A percentile compares a stretch with the other conserved stretches of the same genome.
Evolutionary conservation across 2,888 invertebrate genomes (phyloP).

Genomic region (Helobdella robusta): DNA sequence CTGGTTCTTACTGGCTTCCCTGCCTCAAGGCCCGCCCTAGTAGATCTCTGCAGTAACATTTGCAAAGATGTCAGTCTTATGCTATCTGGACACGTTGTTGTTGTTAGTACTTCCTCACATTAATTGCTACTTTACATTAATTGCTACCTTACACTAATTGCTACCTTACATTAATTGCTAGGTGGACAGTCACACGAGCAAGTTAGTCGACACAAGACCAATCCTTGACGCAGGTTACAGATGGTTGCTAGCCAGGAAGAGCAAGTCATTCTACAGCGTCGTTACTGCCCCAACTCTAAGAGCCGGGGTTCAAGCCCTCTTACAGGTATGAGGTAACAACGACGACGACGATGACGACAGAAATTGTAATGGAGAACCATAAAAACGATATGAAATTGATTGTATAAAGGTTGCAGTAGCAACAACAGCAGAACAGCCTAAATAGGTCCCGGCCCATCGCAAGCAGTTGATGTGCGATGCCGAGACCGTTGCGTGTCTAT

Average conservation of each 20-base stretch:
- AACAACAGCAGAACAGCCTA: too few species aligned
- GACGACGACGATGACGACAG: too few species aligned
- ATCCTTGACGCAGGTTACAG: conserved; percentile 50
- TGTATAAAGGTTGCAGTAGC: too few species aligned
- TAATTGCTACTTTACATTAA: too few species aligned
- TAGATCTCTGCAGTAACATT: conserved; percentile 80
- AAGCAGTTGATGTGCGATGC: too few species aligned
- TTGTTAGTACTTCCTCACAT: conserved; percentile 57
- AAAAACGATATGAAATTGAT: too few species aligned
- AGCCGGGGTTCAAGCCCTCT: conserved; percentile 66
- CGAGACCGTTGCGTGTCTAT: too few species aligned
- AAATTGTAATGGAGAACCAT: too few species aligned
- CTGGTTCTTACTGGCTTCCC: conserved; percentile 77
- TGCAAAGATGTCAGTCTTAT: conserved; percentile 81
- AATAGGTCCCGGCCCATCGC: too few species aligned
- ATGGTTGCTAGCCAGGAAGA: conserved; percentile 71
- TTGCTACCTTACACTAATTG: too few species aligned
- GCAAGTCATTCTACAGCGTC: conserved; percentile 78
- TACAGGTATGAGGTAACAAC: conserved; percentile 58
- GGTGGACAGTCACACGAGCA: conserved; percentile 38
- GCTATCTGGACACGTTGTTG: conserved; percentile 75
- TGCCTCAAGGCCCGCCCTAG: conserved; percentile 70
- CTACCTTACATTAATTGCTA: too few species aligned
- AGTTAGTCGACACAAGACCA: conserved; percentile 35
- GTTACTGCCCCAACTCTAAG: conserved; percentile 47